Evolutionary conservation across 2,113 vertebrate genomes (phyloP), one percentile per base, ranked within the genome.

Genomic region (Hippocampus zosterae): DNA sequence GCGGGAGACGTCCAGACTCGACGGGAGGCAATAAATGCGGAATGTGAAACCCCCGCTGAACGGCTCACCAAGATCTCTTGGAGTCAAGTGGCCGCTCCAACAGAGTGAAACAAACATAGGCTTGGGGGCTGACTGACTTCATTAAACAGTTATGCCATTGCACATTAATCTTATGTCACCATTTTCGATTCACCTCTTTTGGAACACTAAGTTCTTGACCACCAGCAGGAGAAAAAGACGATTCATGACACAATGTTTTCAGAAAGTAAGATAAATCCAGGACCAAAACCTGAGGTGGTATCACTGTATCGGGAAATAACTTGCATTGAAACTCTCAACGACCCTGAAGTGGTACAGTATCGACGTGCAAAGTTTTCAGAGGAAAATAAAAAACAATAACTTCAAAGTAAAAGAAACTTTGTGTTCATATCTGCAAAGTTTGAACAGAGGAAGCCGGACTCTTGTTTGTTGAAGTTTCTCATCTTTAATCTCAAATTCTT

Each of bases 31-130:
- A 79, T 89, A 86, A 89, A 85, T 44, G 65, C 29, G 81, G 77
- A 88, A 90, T 89, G 84, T 90, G 87, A 89, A 90, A 90, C 85
- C 69, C 73, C 82, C 13, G 13, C 25, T 27, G 55, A 87, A 84
- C 87, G 60, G 79, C 76, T 75, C 76, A 81, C 75, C 67, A 72
- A 76, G 70, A 79, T 79, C 77, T 55, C 52, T 50, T 66, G 87
- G 84, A 79, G 81, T 79, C 81, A 72, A 65, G 48, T 75, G 63
- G 62, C 85, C 72, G 68, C 75, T 80, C 80, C 76, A 83, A 75
- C 48, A 70, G 55, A 77, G 76, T 83, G 63, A 70, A 70, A 80
- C 85, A 85, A 88, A 90, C 86, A 73, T 88, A 86, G 87, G 77
- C 72, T 13, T 46, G 42, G 70, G 21, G 72, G 70, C 74, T 33